Percentiles rank a stretch among this genome's conserved stretches.
Evolutionary conservation across 2,888 invertebrate species (phyloP).

Genomic region (Cheilosia variabilis): DNA sequence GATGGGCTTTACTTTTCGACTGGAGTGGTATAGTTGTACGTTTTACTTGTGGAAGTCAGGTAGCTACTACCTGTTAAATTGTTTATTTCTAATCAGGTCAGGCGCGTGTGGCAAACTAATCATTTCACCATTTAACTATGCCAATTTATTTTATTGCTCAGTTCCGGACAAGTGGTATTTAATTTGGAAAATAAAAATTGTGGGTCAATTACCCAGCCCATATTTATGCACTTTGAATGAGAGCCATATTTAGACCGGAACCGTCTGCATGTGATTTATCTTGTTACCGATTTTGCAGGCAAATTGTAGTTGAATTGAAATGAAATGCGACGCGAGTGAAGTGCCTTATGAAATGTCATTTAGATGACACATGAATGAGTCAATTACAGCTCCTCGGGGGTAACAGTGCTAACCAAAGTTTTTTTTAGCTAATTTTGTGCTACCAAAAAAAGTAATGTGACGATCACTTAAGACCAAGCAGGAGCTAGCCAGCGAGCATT

Average conservation of each 20-base stretch:
- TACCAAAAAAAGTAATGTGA: too few species aligned
- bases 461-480: too few species aligned
- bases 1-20: conserved; percentile 11
- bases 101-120: conserved; percentile 7
- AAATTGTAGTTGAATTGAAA: neutral
- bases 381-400: too few species aligned
- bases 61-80: too few species aligned
- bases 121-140: neutral
- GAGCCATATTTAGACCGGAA: conserved; percentile 4
- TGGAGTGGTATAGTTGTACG: neutral
- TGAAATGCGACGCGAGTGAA: neutral
- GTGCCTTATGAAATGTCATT: too few species aligned
- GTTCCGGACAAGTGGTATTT: conserved; percentile 12
- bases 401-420: neutral
- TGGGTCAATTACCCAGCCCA: neutral
- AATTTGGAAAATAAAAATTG: conserved; percentile 8
- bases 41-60: neutral
- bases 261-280: neutral
- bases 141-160: conserved; percentile 23
- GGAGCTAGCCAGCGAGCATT: too few species aligned
- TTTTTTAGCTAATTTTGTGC: neutral
- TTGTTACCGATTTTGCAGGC: neutral
- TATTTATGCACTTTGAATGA: conserved; percentile 3
- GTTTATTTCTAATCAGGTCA: neutral
- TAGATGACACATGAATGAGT: too few species aligned